Evolutionary conservation across 2,797 vertebrate species (phyloP).

Genomic region (Lacerta agilis): DNA sequence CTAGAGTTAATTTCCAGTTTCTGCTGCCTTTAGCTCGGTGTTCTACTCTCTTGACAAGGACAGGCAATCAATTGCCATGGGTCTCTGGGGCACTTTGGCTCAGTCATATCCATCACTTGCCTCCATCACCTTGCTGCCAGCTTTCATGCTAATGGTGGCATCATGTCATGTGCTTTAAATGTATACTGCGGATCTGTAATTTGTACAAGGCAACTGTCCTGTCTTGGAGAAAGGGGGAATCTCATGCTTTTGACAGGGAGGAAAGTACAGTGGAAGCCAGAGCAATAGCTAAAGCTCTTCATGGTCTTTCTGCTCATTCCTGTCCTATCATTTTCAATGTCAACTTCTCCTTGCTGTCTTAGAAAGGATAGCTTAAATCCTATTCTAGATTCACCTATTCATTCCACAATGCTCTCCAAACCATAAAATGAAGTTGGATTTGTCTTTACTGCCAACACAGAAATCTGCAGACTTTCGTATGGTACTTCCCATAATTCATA

Average conservation of each 20-base stretch:
- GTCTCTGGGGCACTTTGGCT: neutral
- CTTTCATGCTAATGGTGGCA: neutral
- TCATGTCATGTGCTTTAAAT: no score
- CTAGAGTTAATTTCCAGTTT: no score
- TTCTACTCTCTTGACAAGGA: no score
- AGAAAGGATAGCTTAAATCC: neutral
- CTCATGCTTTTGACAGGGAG: neutral
- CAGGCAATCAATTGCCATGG: no score
- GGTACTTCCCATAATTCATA: neutral
- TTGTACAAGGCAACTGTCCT: neutral
- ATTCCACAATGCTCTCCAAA: neutral
- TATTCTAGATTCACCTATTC: neutral
- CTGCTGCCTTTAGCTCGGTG: neutral
- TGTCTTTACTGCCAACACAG: neutral
- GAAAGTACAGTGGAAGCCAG: neutral
- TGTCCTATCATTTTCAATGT: neutral
- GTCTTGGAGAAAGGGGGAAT: neutral
- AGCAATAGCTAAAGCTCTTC: fast-evolving
- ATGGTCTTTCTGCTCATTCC: neutral
- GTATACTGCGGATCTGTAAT: neutral
- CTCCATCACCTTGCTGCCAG: neutral
- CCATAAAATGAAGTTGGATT: neutral
- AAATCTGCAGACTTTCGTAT: neutral
- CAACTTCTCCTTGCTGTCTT: neutral
- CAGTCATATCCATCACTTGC: neutral